phyloP scores from a whole-genome alignment of 2,888 invertebrate genomes.

The Andrena marginata region DNA sequence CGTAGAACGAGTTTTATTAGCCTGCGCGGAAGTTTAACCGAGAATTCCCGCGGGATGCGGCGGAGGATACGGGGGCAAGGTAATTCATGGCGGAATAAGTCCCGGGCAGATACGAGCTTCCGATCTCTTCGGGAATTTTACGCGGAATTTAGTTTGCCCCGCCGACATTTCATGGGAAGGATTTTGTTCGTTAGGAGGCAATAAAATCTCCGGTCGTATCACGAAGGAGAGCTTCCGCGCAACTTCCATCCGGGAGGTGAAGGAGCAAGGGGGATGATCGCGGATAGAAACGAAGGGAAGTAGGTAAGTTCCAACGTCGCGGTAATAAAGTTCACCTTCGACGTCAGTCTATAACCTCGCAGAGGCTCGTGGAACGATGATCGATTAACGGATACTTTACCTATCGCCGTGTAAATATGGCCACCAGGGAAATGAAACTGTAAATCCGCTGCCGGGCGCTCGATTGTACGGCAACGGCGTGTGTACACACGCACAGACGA shows the following conservation, averaged over 20 bases:
- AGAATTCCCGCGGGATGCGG: constrained; percentile 6
- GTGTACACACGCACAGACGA: background rate
- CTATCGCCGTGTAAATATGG: background rate
- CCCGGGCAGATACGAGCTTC: constrained; percentile 35
- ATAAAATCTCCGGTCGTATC: constrained; percentile 22
- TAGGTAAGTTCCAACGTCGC: background rate
- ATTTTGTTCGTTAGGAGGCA: constrained; percentile 26
- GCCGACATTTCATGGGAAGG: background rate
- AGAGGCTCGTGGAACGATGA: constrained; percentile 10
- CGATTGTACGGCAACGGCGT: background rate
- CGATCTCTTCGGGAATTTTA: constrained; percentile 16
- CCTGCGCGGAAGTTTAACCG: constrained; percentile 13
- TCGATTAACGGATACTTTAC: constrained; percentile 22
- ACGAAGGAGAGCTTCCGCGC: background rate
- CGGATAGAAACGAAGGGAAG: background rate
- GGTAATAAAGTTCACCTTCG: constrained; percentile 15
- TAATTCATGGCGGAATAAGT: constrained; percentile 48
- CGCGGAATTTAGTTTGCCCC: background rate
- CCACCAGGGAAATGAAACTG: constrained; percentile 3
- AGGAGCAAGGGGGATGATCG: background rate
- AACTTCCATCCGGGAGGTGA: background rate
- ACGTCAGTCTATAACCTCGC: background rate
- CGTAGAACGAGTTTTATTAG: constrained; percentile 26
- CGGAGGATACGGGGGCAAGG: background rate
- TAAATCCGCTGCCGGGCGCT: background rate